A percentile compares a stretch with the other conserved stretches of the same genome.
Evolutionary conservation across 2,888 invertebrate species (phyloP).

Genomic region (Drosophila melanosoma): DNA sequence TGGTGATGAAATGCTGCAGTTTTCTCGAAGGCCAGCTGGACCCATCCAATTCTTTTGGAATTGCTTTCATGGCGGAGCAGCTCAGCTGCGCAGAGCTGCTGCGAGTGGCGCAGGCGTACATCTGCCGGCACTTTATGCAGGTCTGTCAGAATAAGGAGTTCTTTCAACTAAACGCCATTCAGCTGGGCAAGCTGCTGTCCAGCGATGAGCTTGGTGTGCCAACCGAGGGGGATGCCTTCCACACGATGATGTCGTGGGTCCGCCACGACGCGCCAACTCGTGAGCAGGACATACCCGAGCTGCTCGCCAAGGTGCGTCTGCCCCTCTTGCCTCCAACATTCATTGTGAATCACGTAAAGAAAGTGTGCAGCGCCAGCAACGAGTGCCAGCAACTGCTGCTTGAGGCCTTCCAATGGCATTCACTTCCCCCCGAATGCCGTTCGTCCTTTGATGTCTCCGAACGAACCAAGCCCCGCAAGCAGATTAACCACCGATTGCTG

Average conservation of each 20-base stretch:
- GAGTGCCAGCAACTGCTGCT: conserved; percentile 94
- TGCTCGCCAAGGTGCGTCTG: conserved; percentile 92
- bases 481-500: conserved; percentile 94
- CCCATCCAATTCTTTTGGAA: conserved; percentile 97
- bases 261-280: conserved; percentile 91
- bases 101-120: too few species aligned
- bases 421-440: conserved; percentile 92
- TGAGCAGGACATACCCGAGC: conserved; percentile 89
- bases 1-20: conserved; percentile 94
- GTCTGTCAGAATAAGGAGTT: conserved; percentile 83
- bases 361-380: conserved; percentile 87
- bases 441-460: conserved; percentile 89
- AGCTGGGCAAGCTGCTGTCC: conserved; percentile 91
- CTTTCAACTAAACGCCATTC: conserved; percentile 88
- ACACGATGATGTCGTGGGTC: conserved; percentile 95
- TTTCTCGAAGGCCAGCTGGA: conserved; percentile 92
- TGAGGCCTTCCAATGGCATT: conserved; percentile 97
- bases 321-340: conserved; percentile 95
- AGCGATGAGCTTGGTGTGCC: conserved; percentile 97
- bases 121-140: too few species aligned
- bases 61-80: conserved; percentile 91
- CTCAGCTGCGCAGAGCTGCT: too few species aligned
- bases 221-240: conserved; percentile 95
- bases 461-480: conserved; percentile 94
- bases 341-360: conserved; percentile 86